phyloP scores from a whole-genome alignment of 2,797 vertebrate genomes.

The Oreortyx pictus region DNA sequence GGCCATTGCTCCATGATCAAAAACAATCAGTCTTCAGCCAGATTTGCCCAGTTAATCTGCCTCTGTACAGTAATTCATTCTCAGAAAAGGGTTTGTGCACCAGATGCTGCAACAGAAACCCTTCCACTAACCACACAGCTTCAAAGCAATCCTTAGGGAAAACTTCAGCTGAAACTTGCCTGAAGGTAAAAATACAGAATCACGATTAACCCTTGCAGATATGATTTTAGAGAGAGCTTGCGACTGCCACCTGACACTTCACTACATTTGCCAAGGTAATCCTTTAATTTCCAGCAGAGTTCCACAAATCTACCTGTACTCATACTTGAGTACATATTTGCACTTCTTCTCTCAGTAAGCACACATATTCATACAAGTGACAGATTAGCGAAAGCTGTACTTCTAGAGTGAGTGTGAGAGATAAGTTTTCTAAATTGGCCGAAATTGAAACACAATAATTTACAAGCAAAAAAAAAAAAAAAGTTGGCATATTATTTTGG shows the following conservation, averaged over 20 bases:
- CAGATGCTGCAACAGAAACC: accelerated
- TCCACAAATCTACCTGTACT: background rate
- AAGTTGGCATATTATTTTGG: background rate
- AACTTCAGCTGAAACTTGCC: background rate
- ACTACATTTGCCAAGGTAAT: background rate
- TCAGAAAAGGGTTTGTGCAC: background rate
- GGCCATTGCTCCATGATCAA: background rate
- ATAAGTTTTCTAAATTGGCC: background rate
- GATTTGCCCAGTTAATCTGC: background rate
- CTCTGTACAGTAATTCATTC: background rate
- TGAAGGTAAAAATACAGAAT: background rate
- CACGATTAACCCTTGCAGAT: background rate
- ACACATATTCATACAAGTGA: background rate
- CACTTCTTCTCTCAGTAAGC: background rate
- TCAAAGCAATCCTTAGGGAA: background rate
- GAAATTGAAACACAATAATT: accelerated
- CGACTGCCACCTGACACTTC: background rate
- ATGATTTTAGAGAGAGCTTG: background rate
- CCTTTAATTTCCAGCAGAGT: background rate
- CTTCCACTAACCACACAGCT: background rate
- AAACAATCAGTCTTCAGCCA: background rate
- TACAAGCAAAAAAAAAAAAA: too few relatives aligned
- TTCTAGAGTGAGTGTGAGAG: background rate
- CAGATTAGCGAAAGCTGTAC: background rate
- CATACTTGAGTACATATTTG: too few relatives aligned